phyloP scores from a whole-genome alignment of 2,888 invertebrate species.

The Platycheirus rosarum region DNA sequence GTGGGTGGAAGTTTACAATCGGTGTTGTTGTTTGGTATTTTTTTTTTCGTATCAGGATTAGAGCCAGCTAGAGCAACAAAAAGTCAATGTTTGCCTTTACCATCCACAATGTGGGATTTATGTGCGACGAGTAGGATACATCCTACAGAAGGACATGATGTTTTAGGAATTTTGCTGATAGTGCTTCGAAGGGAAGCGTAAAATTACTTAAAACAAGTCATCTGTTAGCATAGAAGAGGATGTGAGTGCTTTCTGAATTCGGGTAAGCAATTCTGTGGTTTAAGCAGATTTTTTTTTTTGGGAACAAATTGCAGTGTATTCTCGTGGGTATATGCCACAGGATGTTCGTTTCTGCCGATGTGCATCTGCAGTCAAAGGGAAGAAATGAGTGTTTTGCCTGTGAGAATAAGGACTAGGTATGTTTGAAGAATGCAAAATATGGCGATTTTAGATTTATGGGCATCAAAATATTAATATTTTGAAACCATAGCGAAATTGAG shows the following conservation, averaged over 20 bases:
- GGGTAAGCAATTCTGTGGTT: conserved; percentile 23
- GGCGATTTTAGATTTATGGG: no score
- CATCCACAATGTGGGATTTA: conserved; percentile 59
- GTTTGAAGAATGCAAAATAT: no score
- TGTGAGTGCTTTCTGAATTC: conserved; percentile 25
- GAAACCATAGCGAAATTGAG: no score
- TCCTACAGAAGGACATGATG: conserved; percentile 8
- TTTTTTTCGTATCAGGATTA: conserved; percentile 9
- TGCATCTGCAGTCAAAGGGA: no score
- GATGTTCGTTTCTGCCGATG: no score
- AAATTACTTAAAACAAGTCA: conserved; percentile 42
- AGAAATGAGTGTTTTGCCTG: no score
- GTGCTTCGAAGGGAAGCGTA: conserved; percentile 39
- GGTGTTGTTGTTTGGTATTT: conserved; percentile 23
- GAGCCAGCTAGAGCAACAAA: conserved; percentile 26
- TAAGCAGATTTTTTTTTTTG: conserved; percentile 34
- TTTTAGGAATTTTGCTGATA: conserved; percentile 56
- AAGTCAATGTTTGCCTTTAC: conserved; percentile 67
- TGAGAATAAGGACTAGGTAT: no score
- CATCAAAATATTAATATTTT: no score
- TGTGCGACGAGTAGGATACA: conserved; percentile 24
- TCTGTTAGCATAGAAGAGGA: background rate
- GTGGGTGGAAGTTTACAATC: conserved; percentile 39
- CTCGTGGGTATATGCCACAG: no score
- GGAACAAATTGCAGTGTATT: background rate